These are phyloP conservation scores for Cataglyphis altisquamis DNA, from an alignment of 2,888 invertebrate genomes.

Conservation along the genomic window DNA sequence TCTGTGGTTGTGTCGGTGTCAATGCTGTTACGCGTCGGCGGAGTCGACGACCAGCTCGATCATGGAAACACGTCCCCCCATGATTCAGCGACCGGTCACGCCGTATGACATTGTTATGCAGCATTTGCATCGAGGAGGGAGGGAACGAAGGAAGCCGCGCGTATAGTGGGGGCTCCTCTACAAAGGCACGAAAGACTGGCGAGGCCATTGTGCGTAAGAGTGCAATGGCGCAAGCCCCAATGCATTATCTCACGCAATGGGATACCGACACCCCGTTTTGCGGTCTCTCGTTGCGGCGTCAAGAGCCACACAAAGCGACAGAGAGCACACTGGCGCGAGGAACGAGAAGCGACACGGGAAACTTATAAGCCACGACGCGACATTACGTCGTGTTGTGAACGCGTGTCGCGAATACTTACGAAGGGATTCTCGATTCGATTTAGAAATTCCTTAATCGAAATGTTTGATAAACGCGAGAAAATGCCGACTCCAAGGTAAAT, in stretches of 20 bases:
- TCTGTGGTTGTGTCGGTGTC: constrained; percentile 30
- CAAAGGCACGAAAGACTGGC: constrained; percentile 74
- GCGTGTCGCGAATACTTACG: constrained; percentile 2
- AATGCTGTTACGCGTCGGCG: constrained; percentile 49
- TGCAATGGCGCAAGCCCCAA: constrained; percentile 71
- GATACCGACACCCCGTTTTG: constrained; percentile 79
- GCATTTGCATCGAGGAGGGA: constrained; percentile 67
- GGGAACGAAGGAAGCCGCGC: constrained; percentile 65
- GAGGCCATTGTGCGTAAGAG: constrained; percentile 75
- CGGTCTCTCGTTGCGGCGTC: constrained; percentile 75
- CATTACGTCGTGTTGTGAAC: constrained; percentile 29
- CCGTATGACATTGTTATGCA: constrained; percentile 75
- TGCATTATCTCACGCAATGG: constrained; percentile 80
- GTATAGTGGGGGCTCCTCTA: constrained; percentile 53
- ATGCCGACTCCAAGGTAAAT: not conserved
- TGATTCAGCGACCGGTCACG: constrained; percentile 73
- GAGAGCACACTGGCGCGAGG: constrained; percentile 41
- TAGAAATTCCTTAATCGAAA: not conserved
- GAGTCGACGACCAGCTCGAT: constrained; percentile 56
- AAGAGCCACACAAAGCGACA: constrained; percentile 74
- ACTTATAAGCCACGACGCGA: constrained; percentile 68
- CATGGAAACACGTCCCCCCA: constrained; percentile 52
- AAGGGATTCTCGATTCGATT: not conserved
- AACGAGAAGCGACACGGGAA: constrained; percentile 64
- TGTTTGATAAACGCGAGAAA: not conserved